These are phyloP conservation scores for Melanitta fusca DNA, from an alignment of 2,797 vertebrate genomes.

Conservation along the genomic window DNA sequence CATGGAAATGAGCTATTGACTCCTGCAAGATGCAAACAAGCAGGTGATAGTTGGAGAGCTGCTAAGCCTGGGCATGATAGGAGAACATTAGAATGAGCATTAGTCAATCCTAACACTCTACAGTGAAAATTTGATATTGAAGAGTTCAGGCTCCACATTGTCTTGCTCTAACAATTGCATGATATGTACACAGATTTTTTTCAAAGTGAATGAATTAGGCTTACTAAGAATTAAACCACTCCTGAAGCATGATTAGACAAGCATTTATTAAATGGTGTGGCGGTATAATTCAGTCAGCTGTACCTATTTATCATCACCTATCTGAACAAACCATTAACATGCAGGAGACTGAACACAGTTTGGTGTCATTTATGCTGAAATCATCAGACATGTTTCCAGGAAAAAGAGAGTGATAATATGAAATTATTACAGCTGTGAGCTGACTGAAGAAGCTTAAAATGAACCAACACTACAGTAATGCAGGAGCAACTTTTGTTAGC, in stretches of 20 bases:
- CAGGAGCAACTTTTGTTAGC: neutral
- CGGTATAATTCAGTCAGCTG: neutral
- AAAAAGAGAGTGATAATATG: neutral
- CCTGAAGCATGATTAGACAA: neutral
- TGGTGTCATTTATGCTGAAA: neutral
- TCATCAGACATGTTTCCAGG: rapidly evolving
- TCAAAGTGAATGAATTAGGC: neutral
- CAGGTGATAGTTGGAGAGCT: neutral
- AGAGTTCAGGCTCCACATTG: neutral
- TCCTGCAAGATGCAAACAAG: neutral
- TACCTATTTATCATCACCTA: neutral
- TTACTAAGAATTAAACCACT: neutral
- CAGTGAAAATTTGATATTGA: neutral
- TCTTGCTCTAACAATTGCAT: neutral
- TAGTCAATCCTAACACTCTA: neutral
- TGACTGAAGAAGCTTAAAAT: neutral
- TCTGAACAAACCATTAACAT: neutral
- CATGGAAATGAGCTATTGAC: neutral
- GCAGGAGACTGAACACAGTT: neutral
- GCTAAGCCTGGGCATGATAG: neutral
- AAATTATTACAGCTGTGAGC: neutral
- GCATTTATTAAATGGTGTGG: neutral
- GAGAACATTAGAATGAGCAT: neutral
- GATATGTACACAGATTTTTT: neutral
- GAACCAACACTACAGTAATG: neutral